A percentile compares a stretch with the other conserved stretches of the same genome.
These are phyloP conservation scores for Ophion costatus DNA, from an alignment of 2,888 invertebrate species.

Conservation along the genomic window DNA sequence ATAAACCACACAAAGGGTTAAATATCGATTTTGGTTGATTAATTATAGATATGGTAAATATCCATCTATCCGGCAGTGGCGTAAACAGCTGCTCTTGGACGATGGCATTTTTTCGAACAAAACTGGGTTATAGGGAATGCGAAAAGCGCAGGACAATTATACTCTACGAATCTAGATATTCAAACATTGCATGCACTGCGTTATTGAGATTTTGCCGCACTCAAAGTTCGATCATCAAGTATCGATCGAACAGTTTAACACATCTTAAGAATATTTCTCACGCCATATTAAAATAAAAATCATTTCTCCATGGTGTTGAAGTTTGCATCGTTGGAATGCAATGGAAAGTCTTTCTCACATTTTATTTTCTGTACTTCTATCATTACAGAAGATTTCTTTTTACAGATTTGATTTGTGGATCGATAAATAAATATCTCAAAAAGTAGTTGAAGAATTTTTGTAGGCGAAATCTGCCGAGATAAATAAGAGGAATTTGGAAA, in stretches of 20 bases:
- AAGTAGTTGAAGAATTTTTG: too few species aligned
- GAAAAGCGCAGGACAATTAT: not conserved
- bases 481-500: too few species aligned
- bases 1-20: slow-evolving; percentile 1
- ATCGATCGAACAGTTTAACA: not conserved
- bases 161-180: not conserved
- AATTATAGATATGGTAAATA: not conserved
- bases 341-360: too few species aligned
- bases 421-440: too few species aligned
- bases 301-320: too few species aligned
- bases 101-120: not conserved
- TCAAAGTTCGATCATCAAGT: not conserved
- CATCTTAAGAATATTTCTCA: not conserved
- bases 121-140: not conserved
- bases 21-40: not conserved
- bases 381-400: too few species aligned
- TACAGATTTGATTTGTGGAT: too few species aligned
- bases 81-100: not conserved
- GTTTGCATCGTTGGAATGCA: too few species aligned
- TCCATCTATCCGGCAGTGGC: too few species aligned
- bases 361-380: too few species aligned
- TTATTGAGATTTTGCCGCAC: not conserved
- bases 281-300: too few species aligned
- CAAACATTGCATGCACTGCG: not conserved
- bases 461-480: too few species aligned